Conservation (phyloP, 2,797 vertebrate species). For the Margarornis squamiger region DNA sequence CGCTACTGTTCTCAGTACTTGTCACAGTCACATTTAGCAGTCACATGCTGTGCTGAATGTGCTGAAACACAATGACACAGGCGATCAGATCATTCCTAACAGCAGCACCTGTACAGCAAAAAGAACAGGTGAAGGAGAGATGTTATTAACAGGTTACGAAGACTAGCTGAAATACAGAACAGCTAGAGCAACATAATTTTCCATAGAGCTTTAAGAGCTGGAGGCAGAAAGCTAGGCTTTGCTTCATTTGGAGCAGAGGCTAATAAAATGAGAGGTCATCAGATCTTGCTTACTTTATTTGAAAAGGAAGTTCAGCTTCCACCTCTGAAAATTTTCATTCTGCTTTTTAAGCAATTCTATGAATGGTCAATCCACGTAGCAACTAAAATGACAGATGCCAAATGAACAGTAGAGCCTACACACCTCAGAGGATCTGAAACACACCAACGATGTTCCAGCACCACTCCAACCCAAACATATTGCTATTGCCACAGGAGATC, state of each 20-base stretch:
- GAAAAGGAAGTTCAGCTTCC: neutral
- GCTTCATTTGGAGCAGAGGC: neutral
- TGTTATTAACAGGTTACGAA: neutral
- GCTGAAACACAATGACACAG: neutral
- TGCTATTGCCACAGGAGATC: neutral
- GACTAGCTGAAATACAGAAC: neutral
- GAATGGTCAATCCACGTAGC: neutral
- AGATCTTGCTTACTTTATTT: neutral
- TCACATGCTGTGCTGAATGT: slow-evolving; percentile 8
- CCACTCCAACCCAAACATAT: neutral
- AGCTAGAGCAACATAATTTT: neutral
- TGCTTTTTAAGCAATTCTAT: neutral
- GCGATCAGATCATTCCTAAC: slow-evolving; percentile 20
- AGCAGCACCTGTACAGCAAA: slow-evolving; percentile 30
- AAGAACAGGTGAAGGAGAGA: neutral
- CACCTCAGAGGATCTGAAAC: neutral
- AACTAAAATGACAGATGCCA: neutral
- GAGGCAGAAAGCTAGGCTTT: neutral
- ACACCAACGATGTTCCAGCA: neutral
- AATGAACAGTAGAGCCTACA: neutral
- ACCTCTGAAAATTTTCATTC: neutral
- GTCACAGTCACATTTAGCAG: slow-evolving; percentile 6
- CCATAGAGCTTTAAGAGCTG: neutral
- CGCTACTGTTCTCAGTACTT: slow-evolving; percentile 2
- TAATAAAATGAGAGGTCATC: neutral